Evolutionary conservation across 2,113 vertebrate species (phyloP).

Genomic region (Anser cygnoides): DNA sequence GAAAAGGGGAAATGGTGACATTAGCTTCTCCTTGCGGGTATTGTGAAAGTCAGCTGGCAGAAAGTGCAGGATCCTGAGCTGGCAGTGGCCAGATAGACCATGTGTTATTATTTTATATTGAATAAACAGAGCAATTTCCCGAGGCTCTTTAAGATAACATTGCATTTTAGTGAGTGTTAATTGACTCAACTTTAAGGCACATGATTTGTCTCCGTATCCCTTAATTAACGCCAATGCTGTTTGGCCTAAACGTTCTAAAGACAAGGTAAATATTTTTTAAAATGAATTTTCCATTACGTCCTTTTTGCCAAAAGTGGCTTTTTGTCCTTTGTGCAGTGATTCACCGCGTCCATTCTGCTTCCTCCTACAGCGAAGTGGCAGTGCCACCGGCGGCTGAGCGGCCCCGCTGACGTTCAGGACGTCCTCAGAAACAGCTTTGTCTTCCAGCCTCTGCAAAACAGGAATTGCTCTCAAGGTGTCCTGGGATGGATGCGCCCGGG

Average conservation of each 20-base stretch:
- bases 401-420: not conserved
- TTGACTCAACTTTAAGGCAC: not conserved
- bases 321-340: not conserved
- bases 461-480: not conserved
- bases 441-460: not conserved
- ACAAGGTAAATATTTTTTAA: not conserved
- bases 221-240: not conserved
- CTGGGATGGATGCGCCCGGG: not conserved
- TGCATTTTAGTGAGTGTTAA: not conserved
- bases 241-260: not conserved
- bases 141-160: not conserved
- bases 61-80: not conserved
- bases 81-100: not conserved
- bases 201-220: not conserved
- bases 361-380: not conserved
- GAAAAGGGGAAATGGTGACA: not conserved
- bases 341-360: not conserved
- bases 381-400: not conserved
- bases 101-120: conserved; percentile 6
- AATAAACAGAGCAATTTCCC: conserved; percentile 25
- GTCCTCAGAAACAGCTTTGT: not conserved
- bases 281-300: not conserved
- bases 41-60: not conserved
- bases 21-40: not conserved
- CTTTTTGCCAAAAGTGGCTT: not conserved